A percentile compares a stretch with the other conserved stretches of the same genome.
These are phyloP conservation scores for Pangasius krempfi DNA, from an alignment of 2,797 vertebrate genomes.

Conservation along the genomic window DNA sequence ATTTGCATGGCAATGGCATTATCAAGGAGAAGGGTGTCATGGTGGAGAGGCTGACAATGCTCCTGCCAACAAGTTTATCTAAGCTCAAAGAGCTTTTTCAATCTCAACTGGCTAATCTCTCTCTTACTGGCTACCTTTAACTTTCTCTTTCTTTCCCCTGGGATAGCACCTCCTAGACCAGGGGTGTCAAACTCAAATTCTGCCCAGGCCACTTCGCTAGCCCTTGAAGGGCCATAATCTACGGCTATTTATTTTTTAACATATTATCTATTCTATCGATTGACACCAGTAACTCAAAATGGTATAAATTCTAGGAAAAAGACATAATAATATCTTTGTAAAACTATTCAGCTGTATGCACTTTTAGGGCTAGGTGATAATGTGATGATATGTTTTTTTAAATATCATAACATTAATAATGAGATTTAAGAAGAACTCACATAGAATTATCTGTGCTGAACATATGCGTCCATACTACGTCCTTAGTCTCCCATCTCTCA, in stretches of 20 bases:
- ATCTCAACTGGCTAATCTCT: slow-evolving; percentile 61
- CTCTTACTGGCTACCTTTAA: slow-evolving; percentile 34
- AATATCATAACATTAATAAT: not conserved
- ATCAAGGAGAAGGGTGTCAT: slow-evolving; percentile 78
- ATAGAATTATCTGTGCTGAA: not conserved
- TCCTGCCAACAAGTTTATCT: slow-evolving; percentile 82
- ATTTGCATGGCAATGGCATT: slow-evolving; percentile 83
- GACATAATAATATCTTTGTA: not conserved
- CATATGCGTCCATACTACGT: not conserved
- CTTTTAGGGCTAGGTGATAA: not conserved
- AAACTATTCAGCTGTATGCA: too few relatives aligned
- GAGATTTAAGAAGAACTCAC: not conserved
- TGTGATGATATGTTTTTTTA: not conserved
- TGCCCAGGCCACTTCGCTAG: not conserved
- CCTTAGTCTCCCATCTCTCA: not conserved
- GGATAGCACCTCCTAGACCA: slow-evolving; percentile 1
- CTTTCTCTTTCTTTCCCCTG: slow-evolving; percentile 32
- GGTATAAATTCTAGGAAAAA: not conserved
- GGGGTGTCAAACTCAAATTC: slow-evolving; percentile 12
- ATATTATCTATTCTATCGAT: not conserved
- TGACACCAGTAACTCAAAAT: not conserved
- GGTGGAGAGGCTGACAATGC: slow-evolving; percentile 75
- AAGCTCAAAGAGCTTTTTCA: slow-evolving; percentile 72
- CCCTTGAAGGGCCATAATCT: not conserved
- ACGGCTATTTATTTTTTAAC: not conserved